A percentile compares a stretch with the other conserved stretches of the same genome.
Evolutionary conservation across 2,797 vertebrate genomes (phyloP).

Genomic region (Pangasius krempfi): DNA sequence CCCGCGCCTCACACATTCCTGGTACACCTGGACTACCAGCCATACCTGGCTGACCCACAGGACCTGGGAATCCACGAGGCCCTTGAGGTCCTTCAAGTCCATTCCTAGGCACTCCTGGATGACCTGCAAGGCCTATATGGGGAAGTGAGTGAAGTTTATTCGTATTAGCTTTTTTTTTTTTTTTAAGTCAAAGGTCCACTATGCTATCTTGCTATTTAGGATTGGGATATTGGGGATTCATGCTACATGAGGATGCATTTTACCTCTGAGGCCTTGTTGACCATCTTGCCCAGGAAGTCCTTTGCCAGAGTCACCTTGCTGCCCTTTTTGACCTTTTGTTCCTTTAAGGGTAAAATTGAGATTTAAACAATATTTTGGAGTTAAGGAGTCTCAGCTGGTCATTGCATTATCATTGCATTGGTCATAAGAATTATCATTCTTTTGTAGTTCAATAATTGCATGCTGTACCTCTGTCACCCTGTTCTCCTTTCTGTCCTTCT

Average conservation of each 20-base stretch:
- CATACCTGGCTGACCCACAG: conserved; percentile 63
- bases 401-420: no score
- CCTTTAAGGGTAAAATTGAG: conserved; percentile 60
- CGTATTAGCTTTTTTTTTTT: background rate
- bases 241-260: background rate
- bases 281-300: conserved; percentile 70
- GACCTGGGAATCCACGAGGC: conserved; percentile 68
- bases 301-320: conserved; percentile 64
- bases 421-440: no score
- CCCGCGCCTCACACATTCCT: conserved; percentile 75
- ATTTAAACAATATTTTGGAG: background rate
- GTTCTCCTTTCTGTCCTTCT: conserved; percentile 71
- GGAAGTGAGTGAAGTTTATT: conserved; percentile 13
- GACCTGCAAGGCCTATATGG: conserved; percentile 70
- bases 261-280: conserved; percentile 71
- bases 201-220: background rate
- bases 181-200: background rate
- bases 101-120: conserved; percentile 67
- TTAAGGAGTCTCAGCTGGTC: background rate
- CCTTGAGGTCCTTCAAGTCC: conserved; percentile 70
- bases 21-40: conserved; percentile 66
- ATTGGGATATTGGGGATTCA: background rate
- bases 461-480: conserved; percentile 67
- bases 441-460: background rate
- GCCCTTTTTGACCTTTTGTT: conserved; percentile 70